A percentile compares a stretch with the other conserved stretches of the same genome.
Conservation (phyloP, 2,113 vertebrate genomes). For the Cettia cetti region DNA sequence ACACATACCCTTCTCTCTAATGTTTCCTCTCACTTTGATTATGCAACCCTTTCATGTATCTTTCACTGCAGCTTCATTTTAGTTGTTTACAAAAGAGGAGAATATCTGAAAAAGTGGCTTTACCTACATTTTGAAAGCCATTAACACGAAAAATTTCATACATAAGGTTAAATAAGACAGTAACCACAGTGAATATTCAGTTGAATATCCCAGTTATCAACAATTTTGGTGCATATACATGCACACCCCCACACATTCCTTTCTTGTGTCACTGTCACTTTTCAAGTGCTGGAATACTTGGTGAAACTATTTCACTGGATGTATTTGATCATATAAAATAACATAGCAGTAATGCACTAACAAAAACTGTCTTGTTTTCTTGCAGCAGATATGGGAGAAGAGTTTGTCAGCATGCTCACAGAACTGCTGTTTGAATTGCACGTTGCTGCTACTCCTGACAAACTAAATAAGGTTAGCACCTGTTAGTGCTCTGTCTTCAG, state of each 20-base stretch:
- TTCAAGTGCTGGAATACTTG: not conserved
- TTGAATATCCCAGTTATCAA: not conserved
- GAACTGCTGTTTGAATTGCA: constrained; percentile 96
- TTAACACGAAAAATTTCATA: not conserved
- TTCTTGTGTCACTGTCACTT: not conserved
- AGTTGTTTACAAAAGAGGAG: not conserved
- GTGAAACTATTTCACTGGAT: not conserved
- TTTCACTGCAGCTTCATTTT: not conserved
- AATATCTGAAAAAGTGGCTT: not conserved
- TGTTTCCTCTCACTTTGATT: not conserved
- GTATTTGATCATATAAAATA: not conserved
- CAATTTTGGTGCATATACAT: not conserved
- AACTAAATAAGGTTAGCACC: constrained; percentile 89
- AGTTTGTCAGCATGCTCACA: constrained; percentile 90
- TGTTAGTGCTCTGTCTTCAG: not conserved
- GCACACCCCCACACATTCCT: not conserved
- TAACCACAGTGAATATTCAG: not conserved
- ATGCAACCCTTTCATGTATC: not conserved
- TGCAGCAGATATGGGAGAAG: constrained; percentile 80
- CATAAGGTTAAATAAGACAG: not conserved
- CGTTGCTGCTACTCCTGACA: constrained; percentile 95
- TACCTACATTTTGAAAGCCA: not conserved
- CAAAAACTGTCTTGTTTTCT: constrained; percentile 14
- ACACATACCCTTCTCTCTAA: not conserved
- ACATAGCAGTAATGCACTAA: not conserved